phyloP scores from a whole-genome alignment of 2,888 invertebrate genomes.

The Eugnorisma glareosa region DNA sequence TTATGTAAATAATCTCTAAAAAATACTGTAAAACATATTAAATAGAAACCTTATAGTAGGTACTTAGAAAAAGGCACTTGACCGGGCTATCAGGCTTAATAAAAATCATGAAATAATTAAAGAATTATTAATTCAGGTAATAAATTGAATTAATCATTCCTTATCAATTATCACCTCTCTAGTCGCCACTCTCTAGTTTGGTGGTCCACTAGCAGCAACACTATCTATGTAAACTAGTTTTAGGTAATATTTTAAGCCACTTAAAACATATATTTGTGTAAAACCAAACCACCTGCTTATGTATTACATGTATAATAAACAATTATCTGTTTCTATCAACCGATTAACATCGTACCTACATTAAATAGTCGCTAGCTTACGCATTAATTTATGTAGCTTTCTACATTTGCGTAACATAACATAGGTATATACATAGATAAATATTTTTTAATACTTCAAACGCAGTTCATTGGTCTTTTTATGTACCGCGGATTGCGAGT shows the following conservation, averaged over 20 bases:
- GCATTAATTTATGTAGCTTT: conserved; percentile 53
- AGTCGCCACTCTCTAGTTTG: neutral
- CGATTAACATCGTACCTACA: conserved; percentile 25
- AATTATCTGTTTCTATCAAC: conserved; percentile 5
- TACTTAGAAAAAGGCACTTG: no score
- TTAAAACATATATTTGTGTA: neutral
- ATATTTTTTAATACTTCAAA: conserved; percentile 50
- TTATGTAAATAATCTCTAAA: neutral
- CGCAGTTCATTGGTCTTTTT: conserved; percentile 66
- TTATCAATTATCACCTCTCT: neutral
- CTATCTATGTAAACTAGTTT: neutral
- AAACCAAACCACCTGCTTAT: neutral
- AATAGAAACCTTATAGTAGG: neutral
- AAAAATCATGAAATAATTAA: conserved; percentile 18
- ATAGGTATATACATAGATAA: conserved; percentile 28
- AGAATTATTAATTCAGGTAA: no score
- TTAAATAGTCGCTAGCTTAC: conserved; percentile 39
- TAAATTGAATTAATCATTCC: conserved; percentile 29
- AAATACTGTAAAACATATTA: neutral
- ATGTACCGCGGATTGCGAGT: conserved; percentile 62
- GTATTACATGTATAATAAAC: neutral
- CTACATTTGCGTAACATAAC: conserved; percentile 60
- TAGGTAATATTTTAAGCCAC: neutral
- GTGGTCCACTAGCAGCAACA: neutral
- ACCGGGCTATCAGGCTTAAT: neutral